Evolutionary conservation across 2,113 vertebrate genomes (phyloP), one percentile per base, ranked within the genome.

Genomic region (Cettia cetti): DNA sequence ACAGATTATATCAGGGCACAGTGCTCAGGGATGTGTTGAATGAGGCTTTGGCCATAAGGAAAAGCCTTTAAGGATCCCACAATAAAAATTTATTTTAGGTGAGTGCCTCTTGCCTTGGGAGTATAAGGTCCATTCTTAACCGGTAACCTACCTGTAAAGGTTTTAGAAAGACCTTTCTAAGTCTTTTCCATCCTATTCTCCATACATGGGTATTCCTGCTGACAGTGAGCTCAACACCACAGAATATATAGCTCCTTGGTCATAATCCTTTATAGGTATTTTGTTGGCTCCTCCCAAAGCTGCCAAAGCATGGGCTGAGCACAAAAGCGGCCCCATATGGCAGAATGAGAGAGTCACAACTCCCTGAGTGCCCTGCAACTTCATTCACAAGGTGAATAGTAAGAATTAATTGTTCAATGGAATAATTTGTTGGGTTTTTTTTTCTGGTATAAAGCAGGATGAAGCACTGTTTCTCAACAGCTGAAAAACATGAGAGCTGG

Each of bases 181-280:
- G 23, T 13, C 28, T 45, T 94, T 75, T 45, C 15, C 15, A 14
- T 53, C 6, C 31, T 27, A 0, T 61, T 45, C 11, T 66, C 24
- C 22, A 9, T 18, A 6, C 2, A 6, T 9, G 28, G 27, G 18
- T 18, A 45, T 2, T 31, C 3, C 9, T 40, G 8, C 24, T 27
- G 56, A 7, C 39, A 66, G 31, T 2, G 2, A 57, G 26, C 40
- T 75, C 40, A 26, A 12, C 21, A 27, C 24, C 11, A 13, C 11
- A 15, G 13, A 20, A 11, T 31, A 5, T 5, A 0, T 33, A 35
- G 4, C 11, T 44, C 7, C 35, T 42, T 26, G 4, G 5, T 40
- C 66, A 66, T 6, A 78, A 28, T 2, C 1, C 7, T 31, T 26
- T 3, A 0, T 13, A 14, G 9, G 70, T 11, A 31, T 78, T 82